phyloP scores from a whole-genome alignment of 2,888 invertebrate species.

The Tenthredo mesomela region DNA sequence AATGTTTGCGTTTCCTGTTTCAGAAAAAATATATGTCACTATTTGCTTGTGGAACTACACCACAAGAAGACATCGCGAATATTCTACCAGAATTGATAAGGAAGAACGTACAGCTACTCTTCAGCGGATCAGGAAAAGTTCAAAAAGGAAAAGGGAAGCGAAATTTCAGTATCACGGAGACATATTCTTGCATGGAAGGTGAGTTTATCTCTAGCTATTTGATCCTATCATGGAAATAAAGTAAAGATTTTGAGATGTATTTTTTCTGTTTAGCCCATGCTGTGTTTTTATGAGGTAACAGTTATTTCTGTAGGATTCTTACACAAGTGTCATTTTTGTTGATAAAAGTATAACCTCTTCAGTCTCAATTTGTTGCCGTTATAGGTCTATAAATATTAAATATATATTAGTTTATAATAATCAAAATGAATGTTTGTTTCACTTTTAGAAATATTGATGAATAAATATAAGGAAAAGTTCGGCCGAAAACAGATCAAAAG shows the following conservation, averaged over 20 bases:
- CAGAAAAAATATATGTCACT: too few species aligned
- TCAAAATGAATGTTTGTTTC: background rate
- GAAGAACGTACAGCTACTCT: too few species aligned
- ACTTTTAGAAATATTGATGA: background rate
- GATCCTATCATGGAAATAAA: background rate
- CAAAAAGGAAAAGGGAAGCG: background rate
- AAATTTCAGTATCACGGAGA: background rate
- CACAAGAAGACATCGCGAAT: too few species aligned
- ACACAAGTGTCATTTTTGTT: background rate
- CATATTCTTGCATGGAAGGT: conserved; percentile 17
- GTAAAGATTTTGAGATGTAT: background rate
- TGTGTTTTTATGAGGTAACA: background rate
- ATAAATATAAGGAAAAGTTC: background rate
- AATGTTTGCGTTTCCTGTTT: too few species aligned
- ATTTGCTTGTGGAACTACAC: too few species aligned
- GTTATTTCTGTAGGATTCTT: background rate
- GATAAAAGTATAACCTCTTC: background rate
- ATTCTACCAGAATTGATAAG: too few species aligned
- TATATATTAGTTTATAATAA: background rate
- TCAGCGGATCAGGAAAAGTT: conserved; percentile 3
- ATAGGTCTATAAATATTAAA: too few species aligned
- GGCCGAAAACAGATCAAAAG: background rate
- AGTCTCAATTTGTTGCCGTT: background rate
- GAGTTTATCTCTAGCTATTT: background rate
- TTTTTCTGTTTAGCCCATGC: background rate